These are phyloP conservation scores for Planiliza haematocheilus DNA, from an alignment of 2,113 vertebrate genomes.

Conservation along the genomic window DNA sequence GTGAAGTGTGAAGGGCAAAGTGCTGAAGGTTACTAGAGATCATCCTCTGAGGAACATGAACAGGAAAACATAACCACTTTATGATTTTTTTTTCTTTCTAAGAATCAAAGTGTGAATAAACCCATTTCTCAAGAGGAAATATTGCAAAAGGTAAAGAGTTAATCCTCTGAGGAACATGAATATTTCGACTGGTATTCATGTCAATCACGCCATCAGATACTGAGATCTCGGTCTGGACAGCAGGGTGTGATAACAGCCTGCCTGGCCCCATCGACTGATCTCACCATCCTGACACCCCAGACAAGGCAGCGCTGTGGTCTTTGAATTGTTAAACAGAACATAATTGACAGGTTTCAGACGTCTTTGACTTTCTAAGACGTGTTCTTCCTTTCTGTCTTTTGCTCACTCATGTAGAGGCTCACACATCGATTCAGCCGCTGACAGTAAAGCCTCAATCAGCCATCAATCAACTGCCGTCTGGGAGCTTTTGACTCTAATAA, in stretches of 20 bases:
- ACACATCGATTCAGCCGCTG: slow-evolving; percentile 9
- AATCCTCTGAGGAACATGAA: background rate
- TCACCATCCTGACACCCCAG: background rate
- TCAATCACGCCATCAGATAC: background rate
- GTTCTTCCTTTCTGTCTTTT: background rate
- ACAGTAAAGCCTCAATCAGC: slow-evolving; percentile 30
- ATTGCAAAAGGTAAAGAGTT: too few relatives aligned
- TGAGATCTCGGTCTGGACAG: background rate
- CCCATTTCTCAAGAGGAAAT: background rate
- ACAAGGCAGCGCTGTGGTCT: background rate
- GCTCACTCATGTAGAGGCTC: background rate
- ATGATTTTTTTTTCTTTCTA: too few relatives aligned
- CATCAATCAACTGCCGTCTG: background rate
- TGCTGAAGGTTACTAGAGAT: too few relatives aligned
- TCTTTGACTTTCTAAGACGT: slow-evolving; percentile 5
- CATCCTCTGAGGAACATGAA: too few relatives aligned
- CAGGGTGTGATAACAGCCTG: background rate
- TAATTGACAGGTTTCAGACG: slow-evolving; percentile 28
- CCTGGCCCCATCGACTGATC: background rate
- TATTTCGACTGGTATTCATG: background rate
- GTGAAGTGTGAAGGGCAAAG: too few relatives aligned
- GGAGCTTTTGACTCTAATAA: background rate
- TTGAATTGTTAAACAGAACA: slow-evolving; percentile 14
- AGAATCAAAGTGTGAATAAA: too few relatives aligned
- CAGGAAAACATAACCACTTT: too few relatives aligned